A percentile compares a stretch with the other conserved stretches of the same genome.
Evolutionary conservation across 2,797 vertebrate genomes (phyloP).

Genomic region (Melanotaenia parkinsoni): DNA sequence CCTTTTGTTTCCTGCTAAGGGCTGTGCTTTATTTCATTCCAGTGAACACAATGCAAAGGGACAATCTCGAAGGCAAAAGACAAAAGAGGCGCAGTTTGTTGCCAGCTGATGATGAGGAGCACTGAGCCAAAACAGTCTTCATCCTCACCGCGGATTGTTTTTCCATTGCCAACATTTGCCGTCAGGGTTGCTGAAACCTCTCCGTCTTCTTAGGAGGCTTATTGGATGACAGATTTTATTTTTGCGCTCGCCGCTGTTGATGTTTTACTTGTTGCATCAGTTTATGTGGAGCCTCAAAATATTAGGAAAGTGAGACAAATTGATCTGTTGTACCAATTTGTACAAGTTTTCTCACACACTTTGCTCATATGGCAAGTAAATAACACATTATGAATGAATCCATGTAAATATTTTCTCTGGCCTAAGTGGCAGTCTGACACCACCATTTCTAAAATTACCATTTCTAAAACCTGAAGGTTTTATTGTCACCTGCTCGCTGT

Average conservation of each 20-base stretch:
- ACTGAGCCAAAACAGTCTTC: neutral
- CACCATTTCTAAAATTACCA: no score
- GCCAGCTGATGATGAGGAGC: neutral
- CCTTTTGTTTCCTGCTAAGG: neutral
- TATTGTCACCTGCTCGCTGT: neutral
- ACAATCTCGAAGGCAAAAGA: neutral
- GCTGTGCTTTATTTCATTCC: neutral
- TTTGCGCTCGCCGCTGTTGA: neutral
- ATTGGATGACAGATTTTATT: constrained; percentile 14
- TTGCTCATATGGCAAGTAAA: neutral
- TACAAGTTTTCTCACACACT: neutral
- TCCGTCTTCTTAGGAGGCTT: neutral
- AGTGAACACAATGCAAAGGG: constrained; percentile 12
- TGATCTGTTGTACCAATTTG: neutral
- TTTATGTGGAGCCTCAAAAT: neutral
- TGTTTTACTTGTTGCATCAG: constrained; percentile 24
- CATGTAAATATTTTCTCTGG: no score
- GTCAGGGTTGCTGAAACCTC: neutral
- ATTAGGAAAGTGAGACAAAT: neutral
- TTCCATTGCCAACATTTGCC: constrained; percentile 1
- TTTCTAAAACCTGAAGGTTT: neutral
- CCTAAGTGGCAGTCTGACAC: no score
- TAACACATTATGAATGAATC: no score
- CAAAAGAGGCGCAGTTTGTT: neutral
- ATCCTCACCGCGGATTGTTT: constrained; percentile 7